phyloP scores from a whole-genome alignment of 2,888 invertebrate genomes.

The Bimastos eiseni region DNA sequence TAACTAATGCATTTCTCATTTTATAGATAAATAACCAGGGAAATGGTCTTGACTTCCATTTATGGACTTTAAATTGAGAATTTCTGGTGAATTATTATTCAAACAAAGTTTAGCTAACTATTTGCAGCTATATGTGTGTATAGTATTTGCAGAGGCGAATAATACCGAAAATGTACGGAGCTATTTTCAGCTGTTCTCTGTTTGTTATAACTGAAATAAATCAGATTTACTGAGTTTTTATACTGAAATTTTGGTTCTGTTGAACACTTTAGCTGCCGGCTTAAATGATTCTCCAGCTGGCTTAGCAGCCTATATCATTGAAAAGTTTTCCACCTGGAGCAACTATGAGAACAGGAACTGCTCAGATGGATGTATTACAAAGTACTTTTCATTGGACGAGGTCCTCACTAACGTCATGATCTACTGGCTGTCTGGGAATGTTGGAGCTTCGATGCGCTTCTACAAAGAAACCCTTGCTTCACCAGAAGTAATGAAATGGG shows the following conservation, averaged over 20 bases:
- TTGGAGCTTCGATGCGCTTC: slow-evolving; percentile 75
- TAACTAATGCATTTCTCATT: too few species aligned
- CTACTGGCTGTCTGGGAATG: slow-evolving; percentile 77
- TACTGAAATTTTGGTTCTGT: background rate
- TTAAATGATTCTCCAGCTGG: slow-evolving; percentile 80
- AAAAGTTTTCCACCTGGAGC: slow-evolving; percentile 83
- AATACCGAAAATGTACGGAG: too few species aligned
- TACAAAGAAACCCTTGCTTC: slow-evolving; percentile 69
- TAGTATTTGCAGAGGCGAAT: too few species aligned
- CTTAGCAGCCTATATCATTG: slow-evolving; percentile 84
- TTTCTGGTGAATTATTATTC: too few species aligned
- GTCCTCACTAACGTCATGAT: slow-evolving; percentile 79
- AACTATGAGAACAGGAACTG: slow-evolving; percentile 64
- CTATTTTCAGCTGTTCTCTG: too few species aligned
- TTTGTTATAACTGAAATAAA: too few species aligned
- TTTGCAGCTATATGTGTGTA: too few species aligned
- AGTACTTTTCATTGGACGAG: slow-evolving; percentile 72
- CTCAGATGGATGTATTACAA: slow-evolving; percentile 71
- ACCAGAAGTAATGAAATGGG: background rate
- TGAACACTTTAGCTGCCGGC: slow-evolving; percentile 67
- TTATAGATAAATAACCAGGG: too few species aligned
- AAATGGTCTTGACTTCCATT: too few species aligned
- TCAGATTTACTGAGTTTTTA: background rate
- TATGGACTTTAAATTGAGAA: too few species aligned
- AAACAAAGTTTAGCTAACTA: too few species aligned